phyloP scores from a whole-genome alignment of 2,797 vertebrate genomes.

The Alca torda region DNA sequence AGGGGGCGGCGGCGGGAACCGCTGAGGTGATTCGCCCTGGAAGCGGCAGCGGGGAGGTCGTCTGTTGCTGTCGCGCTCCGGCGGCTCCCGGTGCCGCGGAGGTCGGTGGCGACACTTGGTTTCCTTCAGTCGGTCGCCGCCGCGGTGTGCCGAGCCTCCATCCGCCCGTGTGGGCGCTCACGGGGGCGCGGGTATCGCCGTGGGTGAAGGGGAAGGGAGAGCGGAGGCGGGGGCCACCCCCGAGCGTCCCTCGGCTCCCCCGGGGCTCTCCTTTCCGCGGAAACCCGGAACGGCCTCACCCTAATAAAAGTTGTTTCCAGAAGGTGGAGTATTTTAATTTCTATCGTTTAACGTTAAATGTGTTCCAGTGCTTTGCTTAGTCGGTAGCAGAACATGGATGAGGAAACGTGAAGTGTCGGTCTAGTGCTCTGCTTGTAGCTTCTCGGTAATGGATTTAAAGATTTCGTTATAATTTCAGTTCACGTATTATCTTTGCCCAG shows the following conservation, averaged over 20 bases:
- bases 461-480: background rate
- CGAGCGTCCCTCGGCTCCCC: background rate
- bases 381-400: background rate
- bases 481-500: background rate
- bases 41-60: background rate
- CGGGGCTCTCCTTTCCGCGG: background rate
- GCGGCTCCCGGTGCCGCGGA: background rate
- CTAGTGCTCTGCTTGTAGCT: background rate
- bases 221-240: background rate
- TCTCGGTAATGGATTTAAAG: background rate
- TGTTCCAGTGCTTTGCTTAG: background rate
- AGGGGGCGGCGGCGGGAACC: background rate
- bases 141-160: rapidly evolving
- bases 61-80: constrained; percentile 2
- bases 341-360: background rate
- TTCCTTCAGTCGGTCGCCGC: background rate
- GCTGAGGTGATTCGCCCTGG: background rate
- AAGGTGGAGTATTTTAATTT: background rate
- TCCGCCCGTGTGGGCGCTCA: rapidly evolving
- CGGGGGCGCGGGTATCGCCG: rapidly evolving
- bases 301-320: constrained; percentile 37
- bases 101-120: background rate
- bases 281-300: rapidly evolving
- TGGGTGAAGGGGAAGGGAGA: background rate
- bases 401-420: background rate